Base-by-base conservation (phyloP, 1,140 invertebrate genomes). In the Papilio xuthus region DNA sequence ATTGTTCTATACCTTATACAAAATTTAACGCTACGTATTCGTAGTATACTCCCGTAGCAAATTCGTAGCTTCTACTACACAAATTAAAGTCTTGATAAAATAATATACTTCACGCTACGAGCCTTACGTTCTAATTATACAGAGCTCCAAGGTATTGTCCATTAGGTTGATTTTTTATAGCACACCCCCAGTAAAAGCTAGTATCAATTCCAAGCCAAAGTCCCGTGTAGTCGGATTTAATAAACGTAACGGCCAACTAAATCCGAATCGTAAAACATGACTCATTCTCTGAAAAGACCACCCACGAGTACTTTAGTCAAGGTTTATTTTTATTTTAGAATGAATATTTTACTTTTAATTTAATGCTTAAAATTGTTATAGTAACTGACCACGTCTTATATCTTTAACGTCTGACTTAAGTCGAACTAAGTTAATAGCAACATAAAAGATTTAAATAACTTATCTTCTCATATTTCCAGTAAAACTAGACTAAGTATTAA, bases 221-320 rank as follows among this genome's bases (percentile, higher is more conserved):
- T 44, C 70, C 63, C 37, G n/a, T 18, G 37, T 72, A 72, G 70
- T 37, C 41, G 67, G 67, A 70, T 70, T 70, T 70, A 70, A 70
- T 70, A 70, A 70, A 70, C 67, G 70, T 72, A 72, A 72, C 70
- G 20, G 70, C 70, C 41, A 72, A 72, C 70, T 72, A 72, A 72
- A 44, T 72, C 37, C 41, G 41, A 41, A 72, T 44, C 70, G 70
- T 72, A 72, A 72, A 72, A 44, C 70, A 72, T 72, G 18, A 42
- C 8, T 42, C 70, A 41, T 41, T 37, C 15, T 72, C 41, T 12
- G 56, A 10, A 60, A 60, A 60, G n/a, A 72, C 18, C 12, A 72
- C 37, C n/a, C 70, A 44, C 15, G 9, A 71, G 37, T 72, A 70
- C 28, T 41, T 41, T 42, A 72, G n/a, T 72, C 70, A 44, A 44